Evolutionary conservation across 2,888 invertebrate species (phyloP).

Genomic region (Ectemnius continuus): DNA sequence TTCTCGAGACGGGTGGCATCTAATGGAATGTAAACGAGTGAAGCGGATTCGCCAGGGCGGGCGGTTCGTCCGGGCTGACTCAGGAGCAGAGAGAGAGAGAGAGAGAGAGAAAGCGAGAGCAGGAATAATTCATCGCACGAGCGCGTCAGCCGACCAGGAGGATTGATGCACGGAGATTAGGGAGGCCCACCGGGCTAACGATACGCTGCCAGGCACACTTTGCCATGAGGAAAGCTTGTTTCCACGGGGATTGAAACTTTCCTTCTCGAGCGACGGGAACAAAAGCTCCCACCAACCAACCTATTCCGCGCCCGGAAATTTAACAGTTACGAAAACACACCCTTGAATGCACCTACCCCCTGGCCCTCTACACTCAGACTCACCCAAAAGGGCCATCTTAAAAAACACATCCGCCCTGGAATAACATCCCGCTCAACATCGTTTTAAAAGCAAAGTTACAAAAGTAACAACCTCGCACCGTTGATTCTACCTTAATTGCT

Average conservation of each 20-base stretch:
- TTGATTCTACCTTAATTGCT: too few species aligned
- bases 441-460: too few species aligned
- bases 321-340: conserved; percentile 39
- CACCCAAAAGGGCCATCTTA: too few species aligned
- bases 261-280: conserved; percentile 49
- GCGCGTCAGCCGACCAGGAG: neutral
- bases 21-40: conserved; percentile 10
- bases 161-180: conserved; percentile 4
- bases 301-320: conserved; percentile 28
- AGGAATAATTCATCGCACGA: conserved; percentile 4
- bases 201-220: conserved; percentile 31
- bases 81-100: neutral
- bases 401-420: too few species aligned
- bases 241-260: conserved; percentile 50
- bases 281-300: conserved; percentile 26
- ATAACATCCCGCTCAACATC: too few species aligned
- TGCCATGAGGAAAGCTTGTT: conserved; percentile 39
- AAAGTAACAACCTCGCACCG: too few species aligned
- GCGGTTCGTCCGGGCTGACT: neutral
- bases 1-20: conserved; percentile 4
- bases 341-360: neutral
- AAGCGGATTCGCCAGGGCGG: neutral
- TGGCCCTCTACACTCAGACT: too few species aligned
- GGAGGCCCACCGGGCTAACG: conserved; percentile 4
- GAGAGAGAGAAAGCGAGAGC: too few species aligned